Evolutionary conservation across 2,888 invertebrate genomes (phyloP).

Genomic region (Magallana nippona): DNA sequence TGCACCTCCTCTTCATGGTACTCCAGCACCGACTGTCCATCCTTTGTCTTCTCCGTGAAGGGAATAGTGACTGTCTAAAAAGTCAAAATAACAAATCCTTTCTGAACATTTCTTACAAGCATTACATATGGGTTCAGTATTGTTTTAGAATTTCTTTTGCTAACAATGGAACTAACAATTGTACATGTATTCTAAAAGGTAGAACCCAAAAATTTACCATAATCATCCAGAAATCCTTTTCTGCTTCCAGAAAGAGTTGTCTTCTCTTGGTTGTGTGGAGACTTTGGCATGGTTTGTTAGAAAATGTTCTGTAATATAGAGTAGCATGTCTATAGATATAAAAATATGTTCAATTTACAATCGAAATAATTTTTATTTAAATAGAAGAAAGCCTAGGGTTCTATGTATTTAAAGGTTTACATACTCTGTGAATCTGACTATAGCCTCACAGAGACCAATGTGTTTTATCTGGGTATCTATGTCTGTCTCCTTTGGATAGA

Average conservation of each 20-base stretch:
- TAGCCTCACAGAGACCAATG: slow-evolving; percentile 96
- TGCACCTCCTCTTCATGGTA: slow-evolving; percentile 91
- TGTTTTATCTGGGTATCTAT: slow-evolving; percentile 91
- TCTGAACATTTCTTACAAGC: neutral
- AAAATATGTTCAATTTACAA: neutral
- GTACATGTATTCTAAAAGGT: neutral
- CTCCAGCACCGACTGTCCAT: slow-evolving; percentile 86
- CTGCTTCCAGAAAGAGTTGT: slow-evolving; percentile 92
- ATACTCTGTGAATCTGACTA: slow-evolving; percentile 96
- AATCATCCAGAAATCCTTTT: slow-evolving; percentile 93
- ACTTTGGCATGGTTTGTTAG: slow-evolving; percentile 89
- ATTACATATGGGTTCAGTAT: too few relatives aligned
- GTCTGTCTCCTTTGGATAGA: slow-evolving; percentile 88
- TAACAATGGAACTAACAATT: neutral
- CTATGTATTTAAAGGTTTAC: slow-evolving; percentile 62
- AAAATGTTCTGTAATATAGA: slow-evolving; percentile 87
- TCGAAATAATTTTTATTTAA: neutral
- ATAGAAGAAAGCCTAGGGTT: too few relatives aligned
- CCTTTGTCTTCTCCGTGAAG: slow-evolving; percentile 84
- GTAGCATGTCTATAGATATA: neutral
- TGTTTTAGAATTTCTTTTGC: neutral
- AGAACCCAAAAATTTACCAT: slow-evolving; percentile 83
- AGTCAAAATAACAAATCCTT: neutral
- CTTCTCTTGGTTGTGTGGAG: slow-evolving; percentile 93
- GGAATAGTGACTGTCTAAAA: slow-evolving; percentile 85